A percentile compares a stretch with the other conserved stretches of the same genome.
Evolutionary conservation across 2,888 invertebrate genomes (phyloP).

Genomic region (Cephus runcator): DNA sequence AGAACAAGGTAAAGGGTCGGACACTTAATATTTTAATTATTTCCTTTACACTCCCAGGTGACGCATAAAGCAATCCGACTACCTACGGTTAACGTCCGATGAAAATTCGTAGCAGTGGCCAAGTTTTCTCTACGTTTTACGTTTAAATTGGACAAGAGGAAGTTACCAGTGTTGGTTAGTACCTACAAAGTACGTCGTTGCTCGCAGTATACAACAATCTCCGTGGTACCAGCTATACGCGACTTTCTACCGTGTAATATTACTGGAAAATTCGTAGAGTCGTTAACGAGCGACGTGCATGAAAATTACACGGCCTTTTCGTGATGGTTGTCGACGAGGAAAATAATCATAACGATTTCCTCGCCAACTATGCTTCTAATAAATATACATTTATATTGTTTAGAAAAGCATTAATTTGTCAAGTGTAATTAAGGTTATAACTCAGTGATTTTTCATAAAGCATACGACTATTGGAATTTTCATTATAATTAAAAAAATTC

Average conservation of each 20-base stretch:
- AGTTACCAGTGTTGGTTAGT: neutral
- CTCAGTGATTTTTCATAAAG: neutral
- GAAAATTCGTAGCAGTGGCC: neutral
- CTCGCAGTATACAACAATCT: neutral
- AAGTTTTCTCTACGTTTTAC: neutral
- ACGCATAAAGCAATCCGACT: neutral
- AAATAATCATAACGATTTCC: neutral
- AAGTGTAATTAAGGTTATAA: neutral
- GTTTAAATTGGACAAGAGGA: neutral
- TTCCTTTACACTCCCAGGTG: neutral
- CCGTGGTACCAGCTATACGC: neutral
- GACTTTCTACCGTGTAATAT: neutral
- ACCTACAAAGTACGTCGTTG: neutral
- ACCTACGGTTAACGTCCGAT: neutral
- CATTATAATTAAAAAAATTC: neutral
- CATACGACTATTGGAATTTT: neutral
- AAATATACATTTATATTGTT: neutral
- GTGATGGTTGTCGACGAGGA: neutral
- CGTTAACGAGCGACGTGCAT: neutral
- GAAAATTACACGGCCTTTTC: neutral
- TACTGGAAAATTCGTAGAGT: neutral
- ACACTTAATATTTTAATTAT: neutral
- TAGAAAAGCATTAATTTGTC: neutral
- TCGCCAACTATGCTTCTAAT: neutral
- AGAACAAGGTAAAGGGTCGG: neutral